phyloP scores from a whole-genome alignment of 92 coral and sea anemone species.

The Siderastrea siderea region DNA sequence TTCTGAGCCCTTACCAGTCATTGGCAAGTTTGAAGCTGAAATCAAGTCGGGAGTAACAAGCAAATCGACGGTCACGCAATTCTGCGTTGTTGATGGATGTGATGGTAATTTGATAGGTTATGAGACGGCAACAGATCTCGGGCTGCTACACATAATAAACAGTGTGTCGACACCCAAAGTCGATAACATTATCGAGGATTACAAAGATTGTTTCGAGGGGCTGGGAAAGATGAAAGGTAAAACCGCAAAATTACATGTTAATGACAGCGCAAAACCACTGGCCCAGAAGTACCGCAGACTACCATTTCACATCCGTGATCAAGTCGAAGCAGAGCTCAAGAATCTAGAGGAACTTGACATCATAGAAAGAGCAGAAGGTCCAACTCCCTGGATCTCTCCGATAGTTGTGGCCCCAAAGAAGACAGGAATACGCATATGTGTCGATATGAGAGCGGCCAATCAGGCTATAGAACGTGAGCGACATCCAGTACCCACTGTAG shows the following conservation, averaged over 20 bases:
- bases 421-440: constrained; percentile 44
- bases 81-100: constrained; percentile 9
- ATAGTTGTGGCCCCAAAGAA: constrained; percentile 53
- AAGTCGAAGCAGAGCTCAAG: no score
- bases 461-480: constrained; percentile 43
- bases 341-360: not conserved
- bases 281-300: constrained; percentile 31
- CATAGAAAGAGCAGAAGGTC: constrained; percentile 59
- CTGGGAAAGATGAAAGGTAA: constrained; percentile 14
- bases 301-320: not conserved
- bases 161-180: constrained; percentile 8
- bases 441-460: constrained; percentile 57
- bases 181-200: constrained; percentile 12
- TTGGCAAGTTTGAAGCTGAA: constrained; percentile 25
- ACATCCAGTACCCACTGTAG: constrained; percentile 37
- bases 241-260: constrained; percentile 24
- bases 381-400: constrained; percentile 51
- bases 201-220: constrained; percentile 35
- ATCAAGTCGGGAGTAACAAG: not conserved
- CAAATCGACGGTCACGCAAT: constrained; percentile 16
- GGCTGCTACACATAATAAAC: constrained; percentile 33
- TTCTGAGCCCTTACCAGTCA: constrained; percentile 28
- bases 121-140: constrained; percentile 31
- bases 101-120: constrained; percentile 26
- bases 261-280: not conserved